Evolutionary conservation across 2,888 invertebrate species (phyloP).

Genomic region (Eupithecia exiguata): DNA sequence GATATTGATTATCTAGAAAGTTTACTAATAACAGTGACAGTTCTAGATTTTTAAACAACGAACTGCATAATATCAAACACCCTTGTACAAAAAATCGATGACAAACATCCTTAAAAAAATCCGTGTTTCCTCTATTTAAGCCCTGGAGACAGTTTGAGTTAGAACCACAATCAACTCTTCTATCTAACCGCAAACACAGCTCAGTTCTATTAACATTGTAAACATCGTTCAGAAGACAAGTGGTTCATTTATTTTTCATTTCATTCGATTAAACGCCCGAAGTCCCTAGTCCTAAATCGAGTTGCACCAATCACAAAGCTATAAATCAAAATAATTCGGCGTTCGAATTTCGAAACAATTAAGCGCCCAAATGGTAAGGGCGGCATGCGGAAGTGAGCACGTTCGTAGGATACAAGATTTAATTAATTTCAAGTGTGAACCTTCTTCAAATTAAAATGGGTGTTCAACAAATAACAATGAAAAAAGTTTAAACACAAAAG

Average conservation of each 20-base stretch:
- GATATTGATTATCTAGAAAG: too few species aligned
- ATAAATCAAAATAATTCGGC: slow-evolving; percentile 83
- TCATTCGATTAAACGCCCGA: slow-evolving; percentile 75
- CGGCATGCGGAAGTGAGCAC: slow-evolving; percentile 47
- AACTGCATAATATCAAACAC: too few species aligned
- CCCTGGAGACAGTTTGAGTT: not conserved
- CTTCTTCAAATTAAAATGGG: slow-evolving; percentile 43
- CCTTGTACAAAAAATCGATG: not conserved
- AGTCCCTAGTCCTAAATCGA: slow-evolving; percentile 71
- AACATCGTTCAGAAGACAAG: slow-evolving; percentile 47
- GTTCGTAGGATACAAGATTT: slow-evolving; percentile 45
- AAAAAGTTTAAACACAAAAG: slow-evolving; percentile 22
- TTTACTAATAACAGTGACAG: too few species aligned
- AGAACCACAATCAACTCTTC: not conserved
- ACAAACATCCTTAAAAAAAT: not conserved
- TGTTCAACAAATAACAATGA: slow-evolving; percentile 11
- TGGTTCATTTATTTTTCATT: slow-evolving; percentile 77
- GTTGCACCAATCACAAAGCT: slow-evolving; percentile 80
- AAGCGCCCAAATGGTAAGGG: slow-evolving; percentile 67
- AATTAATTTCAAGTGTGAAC: slow-evolving; percentile 50
- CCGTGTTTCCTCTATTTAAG: not conserved
- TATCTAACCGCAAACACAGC: not conserved
- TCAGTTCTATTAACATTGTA: not conserved
- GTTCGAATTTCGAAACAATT: slow-evolving; percentile 77
- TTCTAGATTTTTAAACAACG: too few species aligned